A percentile compares a stretch with the other conserved stretches of the same genome.
These are phyloP conservation scores for Actinernus sp. DNA, from an alignment of 92 coral and sea anemone genomes.

Conservation along the genomic window DNA sequence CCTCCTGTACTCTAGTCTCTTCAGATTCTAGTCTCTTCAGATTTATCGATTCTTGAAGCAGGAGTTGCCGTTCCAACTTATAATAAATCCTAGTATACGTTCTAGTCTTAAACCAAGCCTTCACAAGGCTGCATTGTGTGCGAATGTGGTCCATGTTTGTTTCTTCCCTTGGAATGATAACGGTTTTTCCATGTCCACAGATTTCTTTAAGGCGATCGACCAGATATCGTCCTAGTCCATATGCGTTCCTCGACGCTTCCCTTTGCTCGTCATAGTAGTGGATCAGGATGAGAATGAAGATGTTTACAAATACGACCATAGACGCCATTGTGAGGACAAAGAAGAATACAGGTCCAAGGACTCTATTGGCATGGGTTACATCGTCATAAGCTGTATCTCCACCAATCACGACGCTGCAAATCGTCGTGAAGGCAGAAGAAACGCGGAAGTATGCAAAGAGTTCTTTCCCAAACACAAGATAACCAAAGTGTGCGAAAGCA, in stretches of 20 bases:
- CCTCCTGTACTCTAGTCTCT: no score
- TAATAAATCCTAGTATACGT: background rate
- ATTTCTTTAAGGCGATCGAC: conserved; percentile 40
- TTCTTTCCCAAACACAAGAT: conserved; percentile 48
- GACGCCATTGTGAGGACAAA: conserved; percentile 16
- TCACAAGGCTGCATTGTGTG: conserved; percentile 16
- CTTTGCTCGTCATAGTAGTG: conserved; percentile 17
- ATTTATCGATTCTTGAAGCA: no score
- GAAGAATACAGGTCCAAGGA: conserved; percentile 43
- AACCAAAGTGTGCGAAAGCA: conserved; percentile 52
- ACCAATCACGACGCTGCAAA: conserved; percentile 30
- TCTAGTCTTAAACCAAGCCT: conserved; percentile 1
- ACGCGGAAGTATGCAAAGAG: conserved; percentile 4
- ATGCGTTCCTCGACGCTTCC: background rate
- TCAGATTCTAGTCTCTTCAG: no score
- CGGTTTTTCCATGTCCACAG: conserved; percentile 25
- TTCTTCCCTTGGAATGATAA: conserved; percentile 15
- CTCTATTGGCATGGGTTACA: conserved; percentile 1
- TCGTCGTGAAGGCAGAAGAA: conserved; percentile 7
- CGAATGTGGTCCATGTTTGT: conserved; percentile 11
- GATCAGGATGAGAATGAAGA: conserved; percentile 56
- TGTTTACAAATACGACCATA: conserved; percentile 32
- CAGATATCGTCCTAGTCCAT: conserved; percentile 44
- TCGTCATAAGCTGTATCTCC: background rate
- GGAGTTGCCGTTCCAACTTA: background rate